A percentile compares a stretch with the other conserved stretches of the same genome.
phyloP scores from a whole-genome alignment of 1,140 invertebrate species.

The Dinoponera quadriceps region DNA sequence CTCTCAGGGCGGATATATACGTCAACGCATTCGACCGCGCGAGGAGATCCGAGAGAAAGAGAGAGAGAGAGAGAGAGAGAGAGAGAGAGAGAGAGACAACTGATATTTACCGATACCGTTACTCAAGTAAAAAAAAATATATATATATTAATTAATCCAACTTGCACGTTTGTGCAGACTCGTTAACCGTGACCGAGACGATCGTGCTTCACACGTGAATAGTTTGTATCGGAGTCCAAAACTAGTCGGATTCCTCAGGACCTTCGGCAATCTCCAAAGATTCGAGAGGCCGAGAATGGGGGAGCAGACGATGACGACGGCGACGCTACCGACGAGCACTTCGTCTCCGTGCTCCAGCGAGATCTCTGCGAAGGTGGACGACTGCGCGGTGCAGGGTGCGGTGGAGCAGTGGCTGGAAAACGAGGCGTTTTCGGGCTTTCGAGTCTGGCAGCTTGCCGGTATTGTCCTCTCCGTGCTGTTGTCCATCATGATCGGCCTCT shows the following conservation, averaged over 20 bases:
- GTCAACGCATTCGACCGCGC: neutral
- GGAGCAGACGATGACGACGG: slow-evolving; percentile 24
- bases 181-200: too few species aligned
- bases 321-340: slow-evolving; percentile 45
- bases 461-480: slow-evolving; percentile 82
- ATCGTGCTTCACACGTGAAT: too few species aligned
- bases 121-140: too few species aligned
- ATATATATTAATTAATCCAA: too few species aligned
- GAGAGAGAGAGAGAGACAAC: too few species aligned
- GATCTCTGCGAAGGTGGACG: slow-evolving; percentile 65
- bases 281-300: slow-evolving; percentile 45
- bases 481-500: slow-evolving; percentile 89
- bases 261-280: neutral
- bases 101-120: too few species aligned
- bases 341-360: slow-evolving; percentile 75
- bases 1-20: slow-evolving; percentile 15
- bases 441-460: slow-evolving; percentile 82
- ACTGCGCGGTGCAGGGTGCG: slow-evolving; percentile 67
- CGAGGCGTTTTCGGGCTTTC: slow-evolving; percentile 79
- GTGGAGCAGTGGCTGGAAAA: slow-evolving; percentile 81
- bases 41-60: too few species aligned
- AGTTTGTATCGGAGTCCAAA: neutral
- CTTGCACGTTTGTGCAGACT: too few species aligned
- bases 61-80: too few species aligned
- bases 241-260: neutral